Evolutionary conservation across 2,113 vertebrate genomes (phyloP), one percentile per base, ranked within the genome.

Genomic region (Casuarius casuarius): DNA sequence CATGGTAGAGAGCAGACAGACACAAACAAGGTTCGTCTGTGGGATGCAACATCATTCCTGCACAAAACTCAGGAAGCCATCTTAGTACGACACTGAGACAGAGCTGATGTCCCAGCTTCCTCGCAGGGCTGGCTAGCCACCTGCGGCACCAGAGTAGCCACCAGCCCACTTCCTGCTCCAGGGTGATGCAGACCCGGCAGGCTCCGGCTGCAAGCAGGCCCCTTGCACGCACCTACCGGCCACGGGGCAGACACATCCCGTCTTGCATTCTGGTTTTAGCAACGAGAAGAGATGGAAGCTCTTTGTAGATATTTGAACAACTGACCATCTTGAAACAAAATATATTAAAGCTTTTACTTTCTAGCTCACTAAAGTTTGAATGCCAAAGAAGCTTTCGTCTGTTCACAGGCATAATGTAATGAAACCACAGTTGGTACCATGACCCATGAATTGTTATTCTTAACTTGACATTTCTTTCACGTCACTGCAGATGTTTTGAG

Each of bases 401-500:
- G 72, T 91, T 77, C 73, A 35, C 77, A 75, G 70, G 51, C 20
- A 11, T 56, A 70, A 93, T 61, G 67, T 56, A 96, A 93, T 84
- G 81, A 95, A 97, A 87, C 76, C 85, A 49, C 62, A 84, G 77
- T 73, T 81, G 92, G 90, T 87, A 70, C 35, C 49, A 26, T 84
- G 71, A 95, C 77, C 90, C 83, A 44, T 23, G 86, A 97, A 96
- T 90, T 96, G 87, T 77, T 87, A 97, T 96, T 97, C 97, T 95
- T 96, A 77, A 94, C 93, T 96, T 97, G 84, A 96, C 95, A 85
- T 96, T 98, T 97, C 92, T 90, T 96, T 97, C 78, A 92, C 20
- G 12, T 95, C 94, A 92, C 82, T 93, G 65, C 67, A 80, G 78
- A 95, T 96, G 63, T 95, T 97, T 97, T 96, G 89, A 95, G 80